Base-by-base conservation (phyloP, 1,140 invertebrate species). In the Danaus melanippus region DNA sequence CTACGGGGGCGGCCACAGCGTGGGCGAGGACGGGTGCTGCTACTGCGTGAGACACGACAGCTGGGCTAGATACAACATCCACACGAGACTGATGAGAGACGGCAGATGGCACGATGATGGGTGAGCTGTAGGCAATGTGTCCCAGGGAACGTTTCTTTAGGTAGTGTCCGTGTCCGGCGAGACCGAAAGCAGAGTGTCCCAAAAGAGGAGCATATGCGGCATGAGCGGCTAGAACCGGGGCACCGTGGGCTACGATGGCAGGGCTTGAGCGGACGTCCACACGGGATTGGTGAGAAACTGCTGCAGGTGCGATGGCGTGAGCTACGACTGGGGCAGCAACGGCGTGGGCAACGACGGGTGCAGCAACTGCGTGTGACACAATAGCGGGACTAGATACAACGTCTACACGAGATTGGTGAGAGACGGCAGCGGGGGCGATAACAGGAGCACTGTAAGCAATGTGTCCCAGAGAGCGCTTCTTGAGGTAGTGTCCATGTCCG, bases 21-120 rank as follows among this genome's bases (percentile, higher is more conserved):
- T 79, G 71, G 12, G 73, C 64, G 54, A 84, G 6, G 40, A 76
- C 66, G 46, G 77, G 73, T 5, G 76, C 66, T 32, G 21, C 21
- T 32, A 32, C 21, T 1, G 21, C 21, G 21, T 32, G 4, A 5
- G 21, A 32, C 21, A 32, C 72, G 10, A 79, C 65, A 47, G 84
- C 73, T 41, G 79, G 84, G 65, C 71, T 77, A 50, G 82, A 75
- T 44, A 71, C 54, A n/a, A 85, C 71, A 57, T 85, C 79, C 43
- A 81, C 79, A 42, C 82, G 77, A 48, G 82, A 84, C 50, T 84
- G 80, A 62, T 86, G 82, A 12, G 81, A 79, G 7, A 84, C 77
- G 51, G 84, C 79, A 40, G 75, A 65, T 4, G 72, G 74, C 12
- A 66, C 69, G 49, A 64, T 50, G 60, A 72, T 42, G 46, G 73